A percentile compares a stretch with the other conserved stretches of the same genome.
Evolutionary conservation across 2,797 vertebrate species (phyloP).

Genomic region (Tokudaia muenninki): DNA sequence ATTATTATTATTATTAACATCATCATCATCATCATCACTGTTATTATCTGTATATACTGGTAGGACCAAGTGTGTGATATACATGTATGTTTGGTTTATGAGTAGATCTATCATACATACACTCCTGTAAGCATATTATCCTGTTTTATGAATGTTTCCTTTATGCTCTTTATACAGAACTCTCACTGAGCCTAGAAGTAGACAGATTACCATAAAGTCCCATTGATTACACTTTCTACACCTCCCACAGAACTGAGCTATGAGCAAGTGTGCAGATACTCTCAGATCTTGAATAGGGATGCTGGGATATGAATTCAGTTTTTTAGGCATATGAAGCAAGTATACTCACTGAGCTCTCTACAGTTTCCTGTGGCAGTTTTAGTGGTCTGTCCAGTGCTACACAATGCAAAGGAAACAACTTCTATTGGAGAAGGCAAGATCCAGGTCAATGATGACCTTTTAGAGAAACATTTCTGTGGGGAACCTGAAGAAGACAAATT

Average conservation of each 20-base stretch:
- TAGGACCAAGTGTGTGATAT: background rate
- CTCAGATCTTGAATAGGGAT: background rate
- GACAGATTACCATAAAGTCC: background rate
- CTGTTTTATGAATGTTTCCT: background rate
- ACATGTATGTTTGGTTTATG: background rate
- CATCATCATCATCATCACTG: background rate
- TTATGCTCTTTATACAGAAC: background rate
- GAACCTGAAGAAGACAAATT: constrained; percentile 31
- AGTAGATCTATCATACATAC: background rate
- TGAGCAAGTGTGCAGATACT: background rate
- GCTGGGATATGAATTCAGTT: background rate
- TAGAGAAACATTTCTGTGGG: constrained; percentile 12
- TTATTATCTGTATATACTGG: background rate
- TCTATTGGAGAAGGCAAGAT: background rate
- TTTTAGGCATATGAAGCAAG: background rate
- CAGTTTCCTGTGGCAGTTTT: background rate
- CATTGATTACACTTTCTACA: background rate
- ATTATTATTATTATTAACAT: background rate
- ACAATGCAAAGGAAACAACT: background rate
- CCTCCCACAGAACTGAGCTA: background rate
- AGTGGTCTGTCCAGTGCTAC: background rate
- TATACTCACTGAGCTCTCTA: background rate
- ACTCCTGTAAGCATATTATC: background rate
- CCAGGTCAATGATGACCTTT: constrained; percentile 36
- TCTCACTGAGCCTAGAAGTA: background rate